Conservation (phyloP, 1,140 invertebrate genomes). For the Lasaia peninsularis region DNA sequence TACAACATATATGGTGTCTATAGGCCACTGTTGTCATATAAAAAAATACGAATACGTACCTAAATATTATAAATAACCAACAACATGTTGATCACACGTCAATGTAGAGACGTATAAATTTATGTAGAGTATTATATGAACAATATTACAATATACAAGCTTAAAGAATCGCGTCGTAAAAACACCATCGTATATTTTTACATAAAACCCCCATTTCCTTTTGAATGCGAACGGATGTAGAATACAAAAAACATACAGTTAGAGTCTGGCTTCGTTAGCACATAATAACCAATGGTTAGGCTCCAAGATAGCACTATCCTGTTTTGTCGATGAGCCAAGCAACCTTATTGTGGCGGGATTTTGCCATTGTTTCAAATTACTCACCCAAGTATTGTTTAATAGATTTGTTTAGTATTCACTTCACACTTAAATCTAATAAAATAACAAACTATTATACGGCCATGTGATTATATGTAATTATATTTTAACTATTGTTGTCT, state of each 20-base stretch:
- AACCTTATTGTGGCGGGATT: conserved; percentile 34
- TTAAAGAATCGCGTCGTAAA: conserved; percentile 25
- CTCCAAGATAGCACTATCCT: conserved; percentile 27
- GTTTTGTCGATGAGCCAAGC: conserved; percentile 46
- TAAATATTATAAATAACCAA: too few species aligned
- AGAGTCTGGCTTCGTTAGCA: conserved; percentile 41
- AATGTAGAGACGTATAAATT: too few species aligned
- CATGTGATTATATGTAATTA: background rate
- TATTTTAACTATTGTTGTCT: too few species aligned
- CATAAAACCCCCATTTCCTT: conserved; percentile 60
- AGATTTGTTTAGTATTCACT: conserved; percentile 11
- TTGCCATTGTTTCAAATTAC: conserved; percentile 30
- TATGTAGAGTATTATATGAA: too few species aligned
- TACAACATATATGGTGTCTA: too few species aligned
- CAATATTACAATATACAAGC: conserved; percentile 12
- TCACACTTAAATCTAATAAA: conserved; percentile 2
- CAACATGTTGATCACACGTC: too few species aligned
- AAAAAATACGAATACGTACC: too few species aligned
- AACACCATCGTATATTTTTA: conserved; percentile 45
- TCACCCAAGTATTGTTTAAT: conserved; percentile 13
- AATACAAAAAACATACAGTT: conserved; percentile 49
- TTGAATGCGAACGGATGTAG: conserved; percentile 43
- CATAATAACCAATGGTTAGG: conserved; percentile 44
- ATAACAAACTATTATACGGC: background rate
- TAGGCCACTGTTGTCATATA: too few species aligned